Evolutionary conservation across 1,140 invertebrate species (phyloP).

Genomic region (Drosophila elegans): DNA sequence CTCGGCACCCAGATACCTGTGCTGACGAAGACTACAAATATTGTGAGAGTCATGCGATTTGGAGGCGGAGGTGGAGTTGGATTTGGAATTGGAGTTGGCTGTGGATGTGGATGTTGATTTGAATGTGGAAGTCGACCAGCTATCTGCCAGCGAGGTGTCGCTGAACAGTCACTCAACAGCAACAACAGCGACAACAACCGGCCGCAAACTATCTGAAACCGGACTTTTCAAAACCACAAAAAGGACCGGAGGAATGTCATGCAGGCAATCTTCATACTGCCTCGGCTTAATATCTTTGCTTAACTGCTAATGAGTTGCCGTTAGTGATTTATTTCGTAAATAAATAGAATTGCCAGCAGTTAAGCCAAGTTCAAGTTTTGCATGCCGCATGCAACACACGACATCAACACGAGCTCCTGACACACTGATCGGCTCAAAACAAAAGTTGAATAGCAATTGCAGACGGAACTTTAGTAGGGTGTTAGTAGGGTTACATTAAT

Average conservation of each 20-base stretch:
- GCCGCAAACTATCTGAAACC: slow-evolving; percentile 38
- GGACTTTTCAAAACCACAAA: slow-evolving; percentile 32
- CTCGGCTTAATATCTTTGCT: slow-evolving; percentile 73
- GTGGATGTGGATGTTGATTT: not conserved
- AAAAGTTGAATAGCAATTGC: slow-evolving; percentile 10
- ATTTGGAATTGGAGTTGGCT: not conserved
- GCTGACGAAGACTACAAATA: slow-evolving; percentile 3
- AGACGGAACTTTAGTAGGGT: not conserved
- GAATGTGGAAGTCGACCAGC: slow-evolving; percentile 26
- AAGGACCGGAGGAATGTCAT: slow-evolving; percentile 59
- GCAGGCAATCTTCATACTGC: slow-evolving; percentile 65
- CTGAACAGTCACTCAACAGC: slow-evolving; percentile 42
- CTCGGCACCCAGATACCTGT: slow-evolving; percentile 20
- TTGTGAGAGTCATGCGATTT: slow-evolving; percentile 27
- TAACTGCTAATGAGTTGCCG: slow-evolving; percentile 83
- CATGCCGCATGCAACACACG: slow-evolving; percentile 69
- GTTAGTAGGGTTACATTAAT: too few species aligned
- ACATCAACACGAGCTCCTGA: slow-evolving; percentile 40
- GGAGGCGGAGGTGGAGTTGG: not conserved
- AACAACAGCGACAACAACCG: not conserved
- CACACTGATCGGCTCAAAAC: slow-evolving; percentile 34
- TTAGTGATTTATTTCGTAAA: slow-evolving; percentile 83
- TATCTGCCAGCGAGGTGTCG: slow-evolving; percentile 49
- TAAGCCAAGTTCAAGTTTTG: slow-evolving; percentile 64
- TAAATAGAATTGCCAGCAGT: slow-evolving; percentile 81